Conservation (phyloP, 2,888 invertebrate species). For the Drosophila niveifrons region DNA sequence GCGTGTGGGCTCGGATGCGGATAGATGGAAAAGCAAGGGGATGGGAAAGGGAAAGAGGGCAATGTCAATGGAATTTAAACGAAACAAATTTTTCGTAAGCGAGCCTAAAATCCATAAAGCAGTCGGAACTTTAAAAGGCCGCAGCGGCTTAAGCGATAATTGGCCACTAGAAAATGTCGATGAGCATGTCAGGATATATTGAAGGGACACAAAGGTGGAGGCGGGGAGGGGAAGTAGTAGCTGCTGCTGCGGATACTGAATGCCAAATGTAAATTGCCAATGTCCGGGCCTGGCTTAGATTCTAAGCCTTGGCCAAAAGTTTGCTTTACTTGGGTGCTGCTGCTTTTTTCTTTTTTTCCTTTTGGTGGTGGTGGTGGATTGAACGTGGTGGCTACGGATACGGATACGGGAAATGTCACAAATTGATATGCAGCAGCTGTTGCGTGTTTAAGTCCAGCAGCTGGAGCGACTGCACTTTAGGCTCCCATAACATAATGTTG, state of each 20-base stretch:
- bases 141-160: conserved; percentile 75
- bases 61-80: conserved; percentile 80
- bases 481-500: conserved; percentile 32
- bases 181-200: conserved; percentile 39
- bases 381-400: conserved; percentile 3
- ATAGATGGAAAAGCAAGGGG: not conserved
- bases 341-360: not conserved
- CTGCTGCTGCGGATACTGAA: conserved; percentile 43
- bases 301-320: conserved; percentile 54
- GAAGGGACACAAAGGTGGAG: not conserved
- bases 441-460: conserved; percentile 49
- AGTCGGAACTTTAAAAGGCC: conserved; percentile 59
- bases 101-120: conserved; percentile 37
- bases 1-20: conserved; percentile 10
- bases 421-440: conserved; percentile 81
- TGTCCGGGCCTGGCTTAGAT: conserved; percentile 74
- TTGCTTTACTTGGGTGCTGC: not conserved
- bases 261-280: conserved; percentile 74
- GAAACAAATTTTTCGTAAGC: conserved; percentile 56
- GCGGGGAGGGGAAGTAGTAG: not conserved
- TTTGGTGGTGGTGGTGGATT: conserved; percentile 20
- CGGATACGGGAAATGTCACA: conserved; percentile 30
- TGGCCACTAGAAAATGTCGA: conserved; percentile 76
- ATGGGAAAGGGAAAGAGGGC: conserved; percentile 6
- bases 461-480: conserved; percentile 50